A percentile compares a stretch with the other conserved stretches of the same genome.
Conservation (phyloP, 2,797 vertebrate genomes). For the Sebastes iracundus region DNA sequence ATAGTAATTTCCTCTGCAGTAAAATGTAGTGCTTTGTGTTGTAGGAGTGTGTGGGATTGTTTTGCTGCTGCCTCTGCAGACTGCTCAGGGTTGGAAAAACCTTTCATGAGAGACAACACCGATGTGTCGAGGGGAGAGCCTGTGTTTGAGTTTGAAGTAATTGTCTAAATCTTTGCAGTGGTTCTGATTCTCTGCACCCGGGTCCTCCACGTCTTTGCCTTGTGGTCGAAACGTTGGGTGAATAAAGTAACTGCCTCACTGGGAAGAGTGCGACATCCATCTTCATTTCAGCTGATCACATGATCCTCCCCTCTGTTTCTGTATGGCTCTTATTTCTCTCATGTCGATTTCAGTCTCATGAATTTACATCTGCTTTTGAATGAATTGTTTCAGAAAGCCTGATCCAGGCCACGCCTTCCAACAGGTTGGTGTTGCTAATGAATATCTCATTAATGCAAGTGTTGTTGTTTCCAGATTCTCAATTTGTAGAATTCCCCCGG, state of each 20-base stretch:
- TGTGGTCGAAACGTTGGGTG: neutral
- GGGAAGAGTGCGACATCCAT: neutral
- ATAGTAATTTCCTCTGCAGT: too few relatives aligned
- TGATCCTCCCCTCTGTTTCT: neutral
- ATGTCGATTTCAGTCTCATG: neutral
- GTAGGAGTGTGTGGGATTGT: too few relatives aligned
- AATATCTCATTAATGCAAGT: neutral
- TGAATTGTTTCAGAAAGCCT: neutral
- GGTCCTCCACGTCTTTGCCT: neutral
- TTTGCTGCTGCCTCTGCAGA: too few relatives aligned
- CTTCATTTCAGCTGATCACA: neutral
- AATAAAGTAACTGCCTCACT: neutral
- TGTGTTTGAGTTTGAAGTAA: neutral
- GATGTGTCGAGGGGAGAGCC: neutral
- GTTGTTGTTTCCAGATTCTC: neutral
- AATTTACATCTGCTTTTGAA: neutral
- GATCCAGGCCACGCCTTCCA: neutral
- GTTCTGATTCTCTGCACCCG: neutral
- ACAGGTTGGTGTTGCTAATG: neutral
- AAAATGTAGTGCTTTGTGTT: too few relatives aligned
- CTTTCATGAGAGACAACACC: accelerated
- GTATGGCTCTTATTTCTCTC: neutral
- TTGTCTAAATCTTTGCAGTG: neutral
- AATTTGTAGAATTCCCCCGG: neutral
- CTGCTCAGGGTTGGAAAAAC: too few relatives aligned